Percentiles rank a stretch among this genome's conserved stretches.
phyloP scores from a whole-genome alignment of 2,888 invertebrate species.

The Drosophila macrospina region DNA sequence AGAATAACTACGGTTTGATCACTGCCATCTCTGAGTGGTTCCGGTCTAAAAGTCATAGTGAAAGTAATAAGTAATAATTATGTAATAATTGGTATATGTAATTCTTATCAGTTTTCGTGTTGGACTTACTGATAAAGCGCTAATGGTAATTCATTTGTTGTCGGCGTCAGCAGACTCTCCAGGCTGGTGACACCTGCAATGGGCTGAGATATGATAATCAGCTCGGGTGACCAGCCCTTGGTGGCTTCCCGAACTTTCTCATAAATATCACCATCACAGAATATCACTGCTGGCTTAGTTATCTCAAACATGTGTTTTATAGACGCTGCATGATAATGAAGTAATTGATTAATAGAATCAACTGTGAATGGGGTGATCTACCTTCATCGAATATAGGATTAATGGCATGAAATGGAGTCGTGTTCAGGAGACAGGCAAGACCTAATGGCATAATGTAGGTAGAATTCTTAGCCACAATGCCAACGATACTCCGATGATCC shows the following conservation, averaged over 20 bases:
- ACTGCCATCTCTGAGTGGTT: slow-evolving; percentile 45
- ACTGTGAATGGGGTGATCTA: slow-evolving; percentile 6
- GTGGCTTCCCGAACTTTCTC: slow-evolving; percentile 51
- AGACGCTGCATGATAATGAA: slow-evolving; percentile 32
- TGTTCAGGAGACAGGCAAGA: slow-evolving; percentile 63
- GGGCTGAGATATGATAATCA: slow-evolving; percentile 54
- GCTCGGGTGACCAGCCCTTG: slow-evolving; percentile 47
- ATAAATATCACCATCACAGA: slow-evolving; percentile 61
- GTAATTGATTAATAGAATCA: background rate
- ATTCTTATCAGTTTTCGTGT: background rate
- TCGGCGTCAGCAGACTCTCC: slow-evolving; percentile 46
- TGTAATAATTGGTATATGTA: background rate
- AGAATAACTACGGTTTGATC: slow-evolving; percentile 68
- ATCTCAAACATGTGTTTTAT: slow-evolving; percentile 48
- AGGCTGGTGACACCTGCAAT: slow-evolving; percentile 54
- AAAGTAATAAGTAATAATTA: background rate
- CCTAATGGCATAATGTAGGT: slow-evolving; percentile 64
- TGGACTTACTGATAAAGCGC: slow-evolving; percentile 53
- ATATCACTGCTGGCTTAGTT: slow-evolving; percentile 61
- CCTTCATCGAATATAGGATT: slow-evolving; percentile 66
- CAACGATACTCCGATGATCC: slow-evolving; percentile 64
- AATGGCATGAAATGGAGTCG: slow-evolving; percentile 65
- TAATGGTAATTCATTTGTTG: slow-evolving; percentile 33
- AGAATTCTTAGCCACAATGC: slow-evolving; percentile 66
- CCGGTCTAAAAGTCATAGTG: slow-evolving; percentile 36